Evolutionary conservation across 2,113 vertebrate species (phyloP), one percentile per base, ranked within the genome.

Genomic region (Onychorhynchus coronatus): DNA sequence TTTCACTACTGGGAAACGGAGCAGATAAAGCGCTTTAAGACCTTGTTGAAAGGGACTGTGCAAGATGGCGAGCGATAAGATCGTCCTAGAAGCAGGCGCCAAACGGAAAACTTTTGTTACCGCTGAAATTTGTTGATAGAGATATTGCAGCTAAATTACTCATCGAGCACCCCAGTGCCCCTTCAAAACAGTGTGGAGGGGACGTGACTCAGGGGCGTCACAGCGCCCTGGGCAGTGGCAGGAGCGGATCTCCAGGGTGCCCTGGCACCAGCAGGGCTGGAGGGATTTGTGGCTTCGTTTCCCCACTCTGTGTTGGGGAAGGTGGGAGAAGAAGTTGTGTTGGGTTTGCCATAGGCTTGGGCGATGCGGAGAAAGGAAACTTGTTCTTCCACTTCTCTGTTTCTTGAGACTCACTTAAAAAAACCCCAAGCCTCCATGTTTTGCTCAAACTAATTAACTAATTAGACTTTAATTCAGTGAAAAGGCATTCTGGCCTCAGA

Each of bases 1-100:
- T 98, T 98, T 98, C 53, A 97, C 98, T 97, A 96, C 96, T 66
- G 96, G 98, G 97, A 97, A 93, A 90, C 93, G 61, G 58, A 56
- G 63, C 95, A 98, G 98, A 98, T 98, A 98, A 97, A 98, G 98
- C 85, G 70, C 72, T 87, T 97, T 98, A 98, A 98, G 97, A 97
- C 98, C 98, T 97, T 91, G 96, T 88, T 98, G 98, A 98, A 98
- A 98, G 97, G 96, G 97, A 96, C 97, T 59, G 79, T 76, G 97
- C 95, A 74, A 97, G 98, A 98, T 98, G 95, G 97, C 39, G 90
- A 76, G 77, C 0, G 98, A 98, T 98, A 98, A 97, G 93, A 95
- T 83, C 92, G 63, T 66, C 95, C 94, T 85, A 25, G 35, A 87
- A 92, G 97, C 97, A 66, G 62, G 94, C n/a, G 7, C 97, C 5